Conservation (phyloP, 2,888 invertebrate species). For the Pilophorus perplexus region DNA sequence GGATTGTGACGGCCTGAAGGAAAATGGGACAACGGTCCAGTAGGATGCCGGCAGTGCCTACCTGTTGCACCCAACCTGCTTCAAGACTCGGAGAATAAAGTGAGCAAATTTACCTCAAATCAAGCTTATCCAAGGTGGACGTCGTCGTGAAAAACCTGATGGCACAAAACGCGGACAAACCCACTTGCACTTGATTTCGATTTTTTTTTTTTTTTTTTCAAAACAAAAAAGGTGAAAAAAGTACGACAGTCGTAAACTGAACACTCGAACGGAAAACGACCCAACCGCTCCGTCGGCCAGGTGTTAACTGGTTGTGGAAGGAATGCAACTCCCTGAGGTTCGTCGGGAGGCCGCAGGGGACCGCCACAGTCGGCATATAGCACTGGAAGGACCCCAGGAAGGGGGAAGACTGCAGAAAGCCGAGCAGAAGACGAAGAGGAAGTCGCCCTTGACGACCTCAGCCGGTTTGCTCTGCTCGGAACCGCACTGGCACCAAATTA, state of each 20-base stretch:
- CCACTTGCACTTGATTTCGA: constrained; percentile 5
- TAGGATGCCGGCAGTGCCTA: constrained; percentile 17
- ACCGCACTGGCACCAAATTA: too few species aligned
- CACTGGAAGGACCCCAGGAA: not conserved
- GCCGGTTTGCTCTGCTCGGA: too few species aligned
- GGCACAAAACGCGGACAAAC: not conserved
- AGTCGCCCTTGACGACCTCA: too few species aligned
- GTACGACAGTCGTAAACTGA: not conserved
- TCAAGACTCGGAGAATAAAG: not conserved
- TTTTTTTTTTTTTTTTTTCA: too few species aligned
- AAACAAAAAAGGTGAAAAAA: not conserved
- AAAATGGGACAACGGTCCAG: constrained; percentile 15
- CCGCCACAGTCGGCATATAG: constrained; percentile 7
- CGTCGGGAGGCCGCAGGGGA: not conserved
- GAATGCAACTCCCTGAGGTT: constrained; percentile 25
- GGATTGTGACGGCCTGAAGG: too few species aligned
- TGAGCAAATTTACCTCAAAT: constrained; percentile 17
- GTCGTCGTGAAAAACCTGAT: constrained; percentile 4
- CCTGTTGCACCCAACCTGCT: constrained; percentile 14
- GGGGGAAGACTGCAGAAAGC: not conserved
- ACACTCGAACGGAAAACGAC: constrained; percentile 2
- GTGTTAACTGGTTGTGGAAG: constrained; percentile 12
- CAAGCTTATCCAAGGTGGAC: constrained; percentile 23
- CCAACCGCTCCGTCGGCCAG: constrained; percentile 24
- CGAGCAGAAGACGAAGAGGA: not conserved